Base-by-base conservation (phyloP, 2,113 vertebrate species). In the Galbula dea region DNA sequence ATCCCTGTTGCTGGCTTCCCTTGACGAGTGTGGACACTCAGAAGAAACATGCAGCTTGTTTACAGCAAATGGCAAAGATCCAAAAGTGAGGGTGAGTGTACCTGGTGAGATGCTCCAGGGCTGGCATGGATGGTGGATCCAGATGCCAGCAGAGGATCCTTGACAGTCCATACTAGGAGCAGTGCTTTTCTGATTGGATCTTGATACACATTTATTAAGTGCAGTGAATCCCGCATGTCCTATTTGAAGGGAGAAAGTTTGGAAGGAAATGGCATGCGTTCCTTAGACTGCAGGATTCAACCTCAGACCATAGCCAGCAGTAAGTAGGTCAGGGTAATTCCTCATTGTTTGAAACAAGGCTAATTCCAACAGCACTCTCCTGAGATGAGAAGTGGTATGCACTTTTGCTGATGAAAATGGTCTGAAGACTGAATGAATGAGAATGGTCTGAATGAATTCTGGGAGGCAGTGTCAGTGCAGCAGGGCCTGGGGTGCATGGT, bases 11-110 rank as follows among this genome's bases (percentile, higher is more conserved):
- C 37, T 10, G 22, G 61, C n/a, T 90, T 65, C 1, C 0, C 41
- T 57, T 20, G 48, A 63, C 2, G 2, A 36, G 48, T 1, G 15
- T 26, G 41, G 52, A 3, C 2, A 24, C 46, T 49, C 19, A 2
- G 63, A 45, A 58, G 65, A 34, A 29, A 36, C 0, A 10, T 4
- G 4, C 41, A 8, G 59, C 75, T 36, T 45, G 26, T 37, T 69
- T 26, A 34, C 15, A 32, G n/a, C 43, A 5, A 19, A 13, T 0
- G 1, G 14, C 5, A 7, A 13, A 5, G 9, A 15, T 11, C 16
- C 10, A 18, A 55, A 7, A 20, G 6, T 2, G 6, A 57, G 23
- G 0, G 6, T 1, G 23, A 26, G 55, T 27, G 17, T 67, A 4
- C 59, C 39, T 43, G 30, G 15, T 32, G 63, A 36, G 62, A 4